Percentiles rank a stretch among this genome's conserved stretches.
phyloP scores from a whole-genome alignment of 2,113 vertebrate species.

The Sinosuthora webbiana region DNA sequence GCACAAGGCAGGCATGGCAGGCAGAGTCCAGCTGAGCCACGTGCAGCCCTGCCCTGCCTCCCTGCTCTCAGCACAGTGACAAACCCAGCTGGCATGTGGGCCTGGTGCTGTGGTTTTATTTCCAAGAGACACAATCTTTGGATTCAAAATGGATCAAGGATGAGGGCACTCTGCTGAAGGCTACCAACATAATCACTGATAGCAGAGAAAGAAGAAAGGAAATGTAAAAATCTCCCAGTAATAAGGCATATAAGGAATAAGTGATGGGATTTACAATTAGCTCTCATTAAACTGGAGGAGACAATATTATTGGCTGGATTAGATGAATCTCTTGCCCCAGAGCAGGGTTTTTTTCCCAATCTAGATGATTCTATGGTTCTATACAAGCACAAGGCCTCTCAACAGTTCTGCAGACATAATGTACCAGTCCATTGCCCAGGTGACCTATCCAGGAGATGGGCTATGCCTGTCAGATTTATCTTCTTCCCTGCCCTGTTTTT shows the following conservation, averaged over 20 bases:
- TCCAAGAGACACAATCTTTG: not conserved
- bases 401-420: not conserved
- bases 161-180: not conserved
- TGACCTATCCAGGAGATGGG: not conserved
- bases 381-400: not conserved
- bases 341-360: fast-evolving
- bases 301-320: not conserved
- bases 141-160: not conserved
- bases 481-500: not conserved
- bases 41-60: not conserved
- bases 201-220: not conserved
- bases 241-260: not conserved
- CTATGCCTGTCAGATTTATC: not conserved
- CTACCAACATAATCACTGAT: fast-evolving
- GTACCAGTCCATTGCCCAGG: not conserved
- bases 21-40: not conserved
- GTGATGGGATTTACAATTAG: not conserved
- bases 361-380: not conserved
- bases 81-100: not conserved
- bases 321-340: not conserved
- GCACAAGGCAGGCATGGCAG: not conserved
- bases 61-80: not conserved
- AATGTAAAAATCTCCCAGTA: not conserved
- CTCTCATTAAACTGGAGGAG: not conserved
- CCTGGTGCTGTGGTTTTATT: not conserved